Base-by-base conservation (phyloP, 2,888 invertebrate genomes). In the Perizoma flavofasciatum region DNA sequence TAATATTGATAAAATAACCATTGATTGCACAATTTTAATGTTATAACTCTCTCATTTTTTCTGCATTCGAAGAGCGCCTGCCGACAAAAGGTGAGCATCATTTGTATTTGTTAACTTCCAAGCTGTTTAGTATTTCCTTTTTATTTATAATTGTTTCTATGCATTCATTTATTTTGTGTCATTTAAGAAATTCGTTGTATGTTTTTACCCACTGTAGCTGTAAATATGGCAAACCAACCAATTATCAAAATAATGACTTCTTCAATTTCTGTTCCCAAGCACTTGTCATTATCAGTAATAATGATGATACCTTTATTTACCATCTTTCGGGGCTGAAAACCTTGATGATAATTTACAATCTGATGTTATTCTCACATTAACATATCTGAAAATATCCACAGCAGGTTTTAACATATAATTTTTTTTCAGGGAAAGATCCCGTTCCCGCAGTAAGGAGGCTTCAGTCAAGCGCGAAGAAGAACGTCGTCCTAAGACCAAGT, bases 401-500 rank as follows among this genome's bases (percentile, higher is more conserved):
- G 37, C 37, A 37, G 7, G 37, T 37, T 37, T 7, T 37, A 37
- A 37, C 37, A 34, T 45, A 5, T n/a, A 49, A 50, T 4, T 39
- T 54, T 57, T 71, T 55, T 54, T 60, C 81, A 95, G 95, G 85
- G 95, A 95, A 75, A 93, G 95, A 37, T 96, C 96, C 58, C 94
- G 94, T 49, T 95, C 95, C 39, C 92, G 91, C 71, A 95, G 95
- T 82, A 95, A 95, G 82, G 94, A 93, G 49, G 82, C 76, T 11
- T 88, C 90, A 2, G 88, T 89, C 11, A 89, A 89, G 68, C 88
- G 86, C 44, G 89, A 87, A 5, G 90, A 88, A 59, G 85, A 83
- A 59, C 86, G 87, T 47, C 87, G 85, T 58, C 80, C 75, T 34
- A 85, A 61, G 34, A n/a, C 72, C 80, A 90, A 90, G 76, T 90